These are phyloP conservation scores for Pantherophis guttatus DNA, from an alignment of 2,113 vertebrate species.

Conservation along the genomic window DNA sequence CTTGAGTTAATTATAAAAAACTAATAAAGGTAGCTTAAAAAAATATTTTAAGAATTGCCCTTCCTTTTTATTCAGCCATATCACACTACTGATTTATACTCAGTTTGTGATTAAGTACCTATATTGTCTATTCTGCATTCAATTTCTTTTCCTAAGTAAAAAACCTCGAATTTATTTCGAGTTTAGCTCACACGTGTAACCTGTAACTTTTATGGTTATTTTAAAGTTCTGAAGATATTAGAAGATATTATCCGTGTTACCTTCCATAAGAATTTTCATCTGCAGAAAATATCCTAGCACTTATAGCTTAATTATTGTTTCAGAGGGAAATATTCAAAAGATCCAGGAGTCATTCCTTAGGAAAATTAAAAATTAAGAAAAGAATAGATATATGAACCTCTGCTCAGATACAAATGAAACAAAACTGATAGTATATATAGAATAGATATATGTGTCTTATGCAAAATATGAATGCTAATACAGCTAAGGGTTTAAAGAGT, in stretches of 20 bases:
- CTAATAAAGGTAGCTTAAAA: background rate
- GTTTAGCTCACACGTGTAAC: background rate
- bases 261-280: background rate
- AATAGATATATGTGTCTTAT: background rate
- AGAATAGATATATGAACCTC: background rate
- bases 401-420: background rate
- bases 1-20: background rate
- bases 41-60: background rate
- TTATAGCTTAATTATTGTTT: background rate
- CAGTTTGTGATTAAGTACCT: background rate
- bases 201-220: background rate
- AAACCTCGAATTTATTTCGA: background rate
- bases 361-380: background rate
- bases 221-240: background rate
- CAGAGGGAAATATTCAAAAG: background rate
- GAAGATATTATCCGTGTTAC: background rate
- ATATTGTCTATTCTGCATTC: background rate
- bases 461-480: background rate
- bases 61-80: background rate
- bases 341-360: background rate
- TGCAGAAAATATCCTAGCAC: background rate
- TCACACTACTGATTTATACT: background rate
- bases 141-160: background rate
- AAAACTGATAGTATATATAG: too few relatives aligned
- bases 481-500: background rate